These are phyloP conservation scores for Thumatha senex DNA, from an alignment of 2,888 invertebrate species.

Conservation along the genomic window DNA sequence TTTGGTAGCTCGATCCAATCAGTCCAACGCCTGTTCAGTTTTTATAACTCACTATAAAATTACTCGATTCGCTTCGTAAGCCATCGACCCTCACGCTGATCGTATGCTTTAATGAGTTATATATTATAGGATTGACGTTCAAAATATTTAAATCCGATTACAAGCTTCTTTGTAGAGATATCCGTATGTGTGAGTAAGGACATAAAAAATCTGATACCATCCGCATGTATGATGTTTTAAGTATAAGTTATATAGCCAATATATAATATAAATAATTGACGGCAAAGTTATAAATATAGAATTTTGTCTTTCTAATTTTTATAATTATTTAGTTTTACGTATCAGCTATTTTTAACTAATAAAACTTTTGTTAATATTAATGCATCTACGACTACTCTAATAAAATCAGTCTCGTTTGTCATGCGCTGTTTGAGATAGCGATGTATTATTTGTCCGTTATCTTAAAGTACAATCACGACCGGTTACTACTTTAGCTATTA, in stretches of 20 bases:
- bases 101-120: constrained; percentile 47
- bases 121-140: constrained; percentile 51
- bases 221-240: constrained; percentile 15
- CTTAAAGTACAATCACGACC: constrained; percentile 45
- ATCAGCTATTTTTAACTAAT: constrained; percentile 10
- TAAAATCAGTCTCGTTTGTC: constrained; percentile 46
- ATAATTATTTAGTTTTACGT: constrained; percentile 3
- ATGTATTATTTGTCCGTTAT: constrained; percentile 51
- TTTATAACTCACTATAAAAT: constrained; percentile 59
- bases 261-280: constrained; percentile 25
- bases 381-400: constrained; percentile 29
- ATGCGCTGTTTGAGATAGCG: constrained; percentile 42
- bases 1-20: constrained; percentile 33
- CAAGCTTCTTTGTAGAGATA: constrained; percentile 24
- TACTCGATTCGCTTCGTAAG: constrained; percentile 49
- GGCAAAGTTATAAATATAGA: constrained; percentile 21
- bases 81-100: constrained; percentile 47
- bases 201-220: constrained; percentile 30
- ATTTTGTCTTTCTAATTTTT: constrained; percentile 3
- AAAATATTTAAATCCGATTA: constrained; percentile 45
- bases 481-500: constrained; percentile 45
- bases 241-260: constrained; percentile 23
- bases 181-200: constrained; percentile 29
- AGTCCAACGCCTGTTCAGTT: constrained; percentile 41
- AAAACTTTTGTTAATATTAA: constrained; percentile 24